Percentiles rank a stretch among this genome's conserved stretches.
phyloP scores from a whole-genome alignment of 2,797 vertebrate genomes.

The Ara ararauna region DNA sequence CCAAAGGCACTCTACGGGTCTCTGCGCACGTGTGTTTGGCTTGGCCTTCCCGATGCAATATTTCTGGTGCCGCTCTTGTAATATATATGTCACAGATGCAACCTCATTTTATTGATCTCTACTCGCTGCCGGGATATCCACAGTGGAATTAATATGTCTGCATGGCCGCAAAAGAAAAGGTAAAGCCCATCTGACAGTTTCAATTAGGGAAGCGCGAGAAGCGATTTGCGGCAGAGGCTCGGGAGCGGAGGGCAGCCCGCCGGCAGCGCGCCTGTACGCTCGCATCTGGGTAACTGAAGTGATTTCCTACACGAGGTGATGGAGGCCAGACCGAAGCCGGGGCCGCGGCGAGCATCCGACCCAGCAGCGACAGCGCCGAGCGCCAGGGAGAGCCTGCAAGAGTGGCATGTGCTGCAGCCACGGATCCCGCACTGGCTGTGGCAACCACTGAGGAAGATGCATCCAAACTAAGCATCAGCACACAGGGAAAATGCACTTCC shows the following conservation, averaged over 20 bases:
- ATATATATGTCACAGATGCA: conserved; percentile 57
- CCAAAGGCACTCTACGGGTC: not conserved
- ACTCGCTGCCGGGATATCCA: conserved; percentile 28
- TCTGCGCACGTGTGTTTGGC: not conserved
- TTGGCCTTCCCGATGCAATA: not conserved
- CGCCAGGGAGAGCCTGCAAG: fast-evolving
- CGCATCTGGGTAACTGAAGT: conserved; percentile 69
- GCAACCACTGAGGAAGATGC: fast-evolving
- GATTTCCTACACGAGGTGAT: conserved; percentile 70
- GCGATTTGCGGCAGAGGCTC: conserved; percentile 65
- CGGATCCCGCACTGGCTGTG: not conserved
- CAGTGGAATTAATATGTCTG: conserved; percentile 41
- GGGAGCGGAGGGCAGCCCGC: conserved; percentile 63
- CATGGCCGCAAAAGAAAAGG: conserved; percentile 30
- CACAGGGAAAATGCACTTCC: not conserved
- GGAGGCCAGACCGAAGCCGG: conserved; percentile 62
- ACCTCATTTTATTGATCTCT: conserved; percentile 58
- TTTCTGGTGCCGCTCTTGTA: not conserved
- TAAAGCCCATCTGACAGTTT: conserved; percentile 75
- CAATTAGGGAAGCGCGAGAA: conserved; percentile 75
- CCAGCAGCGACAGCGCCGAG: not conserved
- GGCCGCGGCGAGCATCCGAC: not conserved
- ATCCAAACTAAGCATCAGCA: fast-evolving
- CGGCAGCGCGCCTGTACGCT: conserved; percentile 62
- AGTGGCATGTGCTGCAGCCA: not conserved